Evolutionary conservation across 1,140 invertebrate species (phyloP).

Genomic region (Hydropsyche tenuis): DNA sequence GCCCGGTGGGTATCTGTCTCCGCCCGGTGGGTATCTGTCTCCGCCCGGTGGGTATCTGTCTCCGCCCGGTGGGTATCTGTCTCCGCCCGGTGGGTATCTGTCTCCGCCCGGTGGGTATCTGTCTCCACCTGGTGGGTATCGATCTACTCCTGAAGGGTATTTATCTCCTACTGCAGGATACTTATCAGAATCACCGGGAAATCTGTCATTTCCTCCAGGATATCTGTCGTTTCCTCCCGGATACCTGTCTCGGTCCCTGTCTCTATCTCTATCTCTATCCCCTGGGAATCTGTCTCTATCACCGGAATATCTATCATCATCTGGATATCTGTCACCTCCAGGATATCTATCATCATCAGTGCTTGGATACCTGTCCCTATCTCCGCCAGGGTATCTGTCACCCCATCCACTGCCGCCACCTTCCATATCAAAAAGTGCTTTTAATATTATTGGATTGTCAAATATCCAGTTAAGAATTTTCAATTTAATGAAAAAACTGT

Average conservation of each 20-base stretch:
- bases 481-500: no score
- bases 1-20: slow-evolving; percentile 47
- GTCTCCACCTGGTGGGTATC: slow-evolving; percentile 53
- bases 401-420: slow-evolving; percentile 56
- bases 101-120: slow-evolving; percentile 56
- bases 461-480: slow-evolving; percentile 40
- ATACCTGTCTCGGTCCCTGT: slow-evolving; percentile 43
- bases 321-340: slow-evolving; percentile 59
- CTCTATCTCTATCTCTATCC: slow-evolving; percentile 51
- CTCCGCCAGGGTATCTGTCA: slow-evolving; percentile 50
- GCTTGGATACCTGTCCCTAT: slow-evolving; percentile 55
- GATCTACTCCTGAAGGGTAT: slow-evolving; percentile 55
- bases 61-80: slow-evolving; percentile 52
- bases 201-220: slow-evolving; percentile 53
- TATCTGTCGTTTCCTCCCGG: slow-evolving; percentile 52
- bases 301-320: slow-evolving; percentile 53
- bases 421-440: slow-evolving; percentile 41
- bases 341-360: slow-evolving; percentile 51
- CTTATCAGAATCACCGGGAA: slow-evolving; percentile 51
- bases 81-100: slow-evolving; percentile 58
- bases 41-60: slow-evolving; percentile 58
- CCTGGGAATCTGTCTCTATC: slow-evolving; percentile 57
- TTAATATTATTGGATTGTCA: slow-evolving; percentile 44
- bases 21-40: slow-evolving; percentile 56
- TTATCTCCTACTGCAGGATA: slow-evolving; percentile 53